A percentile compares a stretch with the other conserved stretches of the same genome.
These are phyloP conservation scores for Stegastes partitus DNA, from an alignment of 2,113 vertebrate species.

Conservation along the genomic window DNA sequence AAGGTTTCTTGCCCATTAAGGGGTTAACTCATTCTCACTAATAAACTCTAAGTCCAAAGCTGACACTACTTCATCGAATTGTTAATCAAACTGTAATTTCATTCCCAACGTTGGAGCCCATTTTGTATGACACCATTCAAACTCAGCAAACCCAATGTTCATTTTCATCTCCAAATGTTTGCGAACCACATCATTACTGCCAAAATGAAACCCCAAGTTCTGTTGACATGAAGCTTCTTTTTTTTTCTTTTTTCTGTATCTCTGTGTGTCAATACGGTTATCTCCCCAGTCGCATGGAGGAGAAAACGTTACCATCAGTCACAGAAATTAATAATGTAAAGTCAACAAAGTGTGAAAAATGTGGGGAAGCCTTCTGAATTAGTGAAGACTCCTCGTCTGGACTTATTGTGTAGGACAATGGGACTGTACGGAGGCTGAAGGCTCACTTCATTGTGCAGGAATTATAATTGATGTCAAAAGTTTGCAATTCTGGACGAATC, in stretches of 20 bases:
- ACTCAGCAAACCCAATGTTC: constrained; percentile 35
- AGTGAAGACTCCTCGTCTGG: neutral
- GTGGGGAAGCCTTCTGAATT: constrained; percentile 9
- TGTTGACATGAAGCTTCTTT: no score
- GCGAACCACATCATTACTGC: constrained; percentile 39
- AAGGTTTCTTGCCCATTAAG: no score
- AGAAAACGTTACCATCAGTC: constrained; percentile 33
- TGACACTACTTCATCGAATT: constrained; percentile 6
- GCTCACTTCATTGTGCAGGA: no score
- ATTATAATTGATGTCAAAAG: no score
- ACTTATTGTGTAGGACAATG: no score
- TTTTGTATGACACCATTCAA: constrained; percentile 28
- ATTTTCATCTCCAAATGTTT: constrained; percentile 66
- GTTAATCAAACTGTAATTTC: constrained; percentile 8
- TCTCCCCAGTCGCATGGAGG: neutral
- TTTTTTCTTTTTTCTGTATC: constrained; percentile 47
- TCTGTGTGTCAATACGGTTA: constrained; percentile 26
- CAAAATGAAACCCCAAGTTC: constrained; percentile 28
- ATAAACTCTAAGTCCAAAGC: constrained; percentile 23
- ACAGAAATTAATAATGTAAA: constrained; percentile 32
- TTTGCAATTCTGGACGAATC: no score
- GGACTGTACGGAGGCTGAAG: no score
- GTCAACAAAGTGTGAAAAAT: constrained; percentile 8
- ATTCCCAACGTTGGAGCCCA: constrained; percentile 23
- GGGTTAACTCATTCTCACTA: neutral